These are phyloP conservation scores for Ericerus pela DNA, from an alignment of 1,140 invertebrate genomes.

Conservation along the genomic window DNA sequence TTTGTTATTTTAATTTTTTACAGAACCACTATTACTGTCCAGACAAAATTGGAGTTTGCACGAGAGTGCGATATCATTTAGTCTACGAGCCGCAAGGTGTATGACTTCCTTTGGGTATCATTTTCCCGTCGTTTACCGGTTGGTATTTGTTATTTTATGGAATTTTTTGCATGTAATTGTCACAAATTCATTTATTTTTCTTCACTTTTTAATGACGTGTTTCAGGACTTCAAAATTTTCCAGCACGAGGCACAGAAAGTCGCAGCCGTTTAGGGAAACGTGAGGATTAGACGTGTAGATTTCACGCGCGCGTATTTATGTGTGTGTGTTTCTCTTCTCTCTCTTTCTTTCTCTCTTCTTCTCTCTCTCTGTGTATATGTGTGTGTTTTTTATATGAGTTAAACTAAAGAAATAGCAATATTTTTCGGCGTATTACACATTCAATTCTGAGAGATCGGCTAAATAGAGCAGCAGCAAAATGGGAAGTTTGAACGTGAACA, in stretches of 20 bases:
- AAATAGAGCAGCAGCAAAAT: conserved; percentile 34
- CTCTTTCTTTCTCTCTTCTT: too few relatives aligned
- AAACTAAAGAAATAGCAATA: neutral
- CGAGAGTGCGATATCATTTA: conserved; percentile 10
- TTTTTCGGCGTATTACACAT: neutral
- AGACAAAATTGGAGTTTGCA: conserved; percentile 3
- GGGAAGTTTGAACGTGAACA: conserved; percentile 90
- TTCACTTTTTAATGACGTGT: too few relatives aligned
- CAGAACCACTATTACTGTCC: conserved; percentile 6
- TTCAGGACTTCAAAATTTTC: conserved; percentile 89
- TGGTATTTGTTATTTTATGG: neutral
- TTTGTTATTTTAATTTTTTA: too few relatives aligned
- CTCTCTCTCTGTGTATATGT: too few relatives aligned
- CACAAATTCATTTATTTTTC: neutral
- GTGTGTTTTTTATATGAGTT: conserved; percentile 1
- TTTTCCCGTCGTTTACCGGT: conserved; percentile 5
- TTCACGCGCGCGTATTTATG: neutral
- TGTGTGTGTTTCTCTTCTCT: neutral
- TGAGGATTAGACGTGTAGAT: conserved; percentile 25
- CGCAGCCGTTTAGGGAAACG: conserved; percentile 83
- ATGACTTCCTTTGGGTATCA: conserved; percentile 1
- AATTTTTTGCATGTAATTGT: neutral
- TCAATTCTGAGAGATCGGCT: conserved; percentile 14
- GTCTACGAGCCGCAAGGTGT: conserved; percentile 8
- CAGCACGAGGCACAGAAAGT: conserved; percentile 87